These are phyloP conservation scores for Notamacropus eugenii DNA, from an alignment of 2,797 vertebrate genomes.

Conservation along the genomic window DNA sequence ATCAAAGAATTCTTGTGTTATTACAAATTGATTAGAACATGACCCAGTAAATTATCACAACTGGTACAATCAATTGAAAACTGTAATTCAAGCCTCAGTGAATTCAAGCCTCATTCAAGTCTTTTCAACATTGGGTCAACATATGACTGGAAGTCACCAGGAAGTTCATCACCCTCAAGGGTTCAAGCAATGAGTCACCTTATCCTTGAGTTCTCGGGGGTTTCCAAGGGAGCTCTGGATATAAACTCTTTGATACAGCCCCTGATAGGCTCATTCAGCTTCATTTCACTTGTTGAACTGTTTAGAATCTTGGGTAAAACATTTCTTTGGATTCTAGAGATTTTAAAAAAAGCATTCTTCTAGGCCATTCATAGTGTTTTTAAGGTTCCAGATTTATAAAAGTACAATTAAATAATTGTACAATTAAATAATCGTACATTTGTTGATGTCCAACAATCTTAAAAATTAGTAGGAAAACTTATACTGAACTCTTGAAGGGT, in stretches of 20 bases:
- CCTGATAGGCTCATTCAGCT: background rate
- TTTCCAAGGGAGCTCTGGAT: background rate
- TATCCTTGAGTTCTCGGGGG: background rate
- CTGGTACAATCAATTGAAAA: background rate
- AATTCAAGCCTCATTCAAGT: background rate
- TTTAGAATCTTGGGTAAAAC: background rate
- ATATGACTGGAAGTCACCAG: background rate
- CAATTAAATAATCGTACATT: background rate
- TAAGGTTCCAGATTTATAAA: background rate
- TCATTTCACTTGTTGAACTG: background rate
- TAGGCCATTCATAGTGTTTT: background rate
- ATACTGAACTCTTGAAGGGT: fast-evolving
- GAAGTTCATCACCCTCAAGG: background rate
- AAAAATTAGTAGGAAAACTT: background rate
- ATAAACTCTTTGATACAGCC: background rate
- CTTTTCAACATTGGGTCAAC: background rate
- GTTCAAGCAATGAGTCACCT: background rate
- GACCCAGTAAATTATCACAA: background rate
- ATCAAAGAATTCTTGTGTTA: background rate
- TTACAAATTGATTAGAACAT: background rate
- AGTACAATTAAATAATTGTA: background rate
- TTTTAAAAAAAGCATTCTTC: background rate
- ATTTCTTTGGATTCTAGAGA: background rate
- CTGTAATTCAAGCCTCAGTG: background rate
- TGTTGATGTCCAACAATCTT: background rate